A percentile compares a stretch with the other conserved stretches of the same genome.
Evolutionary conservation across 1,140 invertebrate genomes (phyloP).

Genomic region (Danaus plexippus): DNA sequence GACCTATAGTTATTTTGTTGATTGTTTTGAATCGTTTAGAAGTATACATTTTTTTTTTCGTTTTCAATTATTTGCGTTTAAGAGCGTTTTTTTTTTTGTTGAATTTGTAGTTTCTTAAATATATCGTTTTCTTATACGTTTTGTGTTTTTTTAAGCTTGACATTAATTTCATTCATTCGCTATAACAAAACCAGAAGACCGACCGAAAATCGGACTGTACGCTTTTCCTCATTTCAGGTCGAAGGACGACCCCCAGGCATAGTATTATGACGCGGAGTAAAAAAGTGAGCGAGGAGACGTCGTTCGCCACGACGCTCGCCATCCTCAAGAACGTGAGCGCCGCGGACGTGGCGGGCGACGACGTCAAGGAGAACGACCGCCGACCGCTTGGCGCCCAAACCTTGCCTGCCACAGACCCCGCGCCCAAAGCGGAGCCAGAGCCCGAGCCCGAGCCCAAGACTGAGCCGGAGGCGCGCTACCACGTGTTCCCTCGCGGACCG

Average conservation of each 20-base stretch:
- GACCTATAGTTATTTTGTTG: slow-evolving; percentile 12
- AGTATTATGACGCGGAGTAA: slow-evolving; percentile 59
- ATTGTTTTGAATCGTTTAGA: slow-evolving; percentile 9
- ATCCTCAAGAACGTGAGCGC: slow-evolving; percentile 50
- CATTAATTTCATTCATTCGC: slow-evolving; percentile 6
- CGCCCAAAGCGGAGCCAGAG: slow-evolving; percentile 9
- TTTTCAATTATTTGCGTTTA: slow-evolving; percentile 23
- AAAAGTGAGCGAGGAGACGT: slow-evolving; percentile 46
- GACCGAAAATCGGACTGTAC: slow-evolving; percentile 36
- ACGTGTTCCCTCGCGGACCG: slow-evolving; percentile 38
- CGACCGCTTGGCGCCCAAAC: slow-evolving; percentile 11
- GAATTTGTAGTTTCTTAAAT: slow-evolving; percentile 25
- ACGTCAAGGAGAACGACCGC: slow-evolving; percentile 9
- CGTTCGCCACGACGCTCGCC: slow-evolving; percentile 41
- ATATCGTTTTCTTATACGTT: slow-evolving; percentile 35
- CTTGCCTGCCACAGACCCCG: slow-evolving; percentile 12
- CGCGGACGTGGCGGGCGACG: slow-evolving; percentile 13
- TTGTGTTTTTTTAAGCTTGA: slow-evolving; percentile 32
- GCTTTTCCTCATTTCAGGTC: slow-evolving; percentile 54
- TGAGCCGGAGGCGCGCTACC: slow-evolving; percentile 31
- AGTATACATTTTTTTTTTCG: slow-evolving; percentile 21
- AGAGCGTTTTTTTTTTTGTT: slow-evolving; percentile 16
- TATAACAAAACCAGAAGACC: slow-evolving; percentile 2
- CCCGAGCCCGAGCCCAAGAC: slow-evolving; percentile 18
- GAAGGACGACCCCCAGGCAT: slow-evolving; percentile 37